A percentile compares a stretch with the other conserved stretches of the same genome.
These are phyloP conservation scores for Xyrichtys novacula DNA, from an alignment of 2,797 vertebrate genomes.

Conservation along the genomic window DNA sequence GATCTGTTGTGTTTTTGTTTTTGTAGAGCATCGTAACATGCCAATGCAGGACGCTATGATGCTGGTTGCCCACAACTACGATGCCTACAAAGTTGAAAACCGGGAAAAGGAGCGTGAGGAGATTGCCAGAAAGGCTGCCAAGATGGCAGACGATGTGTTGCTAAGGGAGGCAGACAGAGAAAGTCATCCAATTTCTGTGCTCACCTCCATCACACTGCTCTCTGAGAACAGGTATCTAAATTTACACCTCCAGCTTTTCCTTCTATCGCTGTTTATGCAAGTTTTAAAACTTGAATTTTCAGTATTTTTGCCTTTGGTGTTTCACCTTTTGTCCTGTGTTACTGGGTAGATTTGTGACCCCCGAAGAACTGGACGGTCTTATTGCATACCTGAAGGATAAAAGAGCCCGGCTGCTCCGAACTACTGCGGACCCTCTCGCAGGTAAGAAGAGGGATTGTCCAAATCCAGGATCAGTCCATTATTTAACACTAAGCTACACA, in stretches of 20 bases:
- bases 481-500: no score
- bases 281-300: not conserved
- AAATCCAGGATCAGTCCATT: not conserved
- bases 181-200: constrained; percentile 89
- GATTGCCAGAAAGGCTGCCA: constrained; percentile 94
- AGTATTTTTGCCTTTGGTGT: not conserved
- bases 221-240: constrained; percentile 86
- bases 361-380: constrained; percentile 93
- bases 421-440: constrained; percentile 83
- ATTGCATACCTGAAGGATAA: constrained; percentile 93
- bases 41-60: constrained; percentile 98
- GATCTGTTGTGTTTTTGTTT: not conserved
- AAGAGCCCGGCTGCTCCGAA: constrained; percentile 88
- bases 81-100: constrained; percentile 92
- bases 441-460: constrained; percentile 72
- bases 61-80: constrained; percentile 94
- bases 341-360: constrained; percentile 88
- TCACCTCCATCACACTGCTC: constrained; percentile 91
- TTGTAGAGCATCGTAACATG: constrained; percentile 97
- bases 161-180: constrained; percentile 92
- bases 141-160: constrained; percentile 96
- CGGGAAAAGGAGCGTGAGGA: constrained; percentile 96
- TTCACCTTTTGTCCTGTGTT: not conserved
- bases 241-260: not conserved
- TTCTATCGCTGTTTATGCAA: not conserved